These are phyloP conservation scores for Bombus superbus DNA, from an alignment of 1,140 invertebrate genomes.

Conservation along the genomic window DNA sequence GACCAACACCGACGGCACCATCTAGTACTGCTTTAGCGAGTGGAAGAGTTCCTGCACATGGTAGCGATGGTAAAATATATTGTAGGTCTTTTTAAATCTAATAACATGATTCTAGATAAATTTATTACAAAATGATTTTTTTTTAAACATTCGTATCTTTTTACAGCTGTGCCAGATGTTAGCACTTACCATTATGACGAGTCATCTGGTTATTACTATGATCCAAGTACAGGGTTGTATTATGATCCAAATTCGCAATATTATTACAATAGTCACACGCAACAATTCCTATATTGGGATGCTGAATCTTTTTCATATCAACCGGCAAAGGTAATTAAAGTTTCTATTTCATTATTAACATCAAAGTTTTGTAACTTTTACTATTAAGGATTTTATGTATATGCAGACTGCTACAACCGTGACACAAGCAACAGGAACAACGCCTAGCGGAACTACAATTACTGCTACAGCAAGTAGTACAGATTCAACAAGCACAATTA, in stretches of 20 bases:
- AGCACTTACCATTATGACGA: slow-evolving; percentile 97
- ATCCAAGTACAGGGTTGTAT: slow-evolving; percentile 95
- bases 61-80: slow-evolving; percentile 87
- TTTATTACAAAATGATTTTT: neutral
- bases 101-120: neutral
- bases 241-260: slow-evolving; percentile 98
- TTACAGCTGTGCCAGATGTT: slow-evolving; percentile 92
- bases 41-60: slow-evolving; percentile 82
- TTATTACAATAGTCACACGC: slow-evolving; percentile 94
- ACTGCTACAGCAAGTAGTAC: slow-evolving; percentile 50
- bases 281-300: slow-evolving; percentile 98
- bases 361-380: neutral
- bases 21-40: slow-evolving; percentile 80
- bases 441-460: slow-evolving; percentile 72
- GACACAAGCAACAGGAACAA: slow-evolving; percentile 82
- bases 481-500: slow-evolving; percentile 45
- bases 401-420: slow-evolving; percentile 55
- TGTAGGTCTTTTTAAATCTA: slow-evolving; percentile 80
- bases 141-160: neutral
- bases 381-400: neutral
- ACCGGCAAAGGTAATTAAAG: slow-evolving; percentile 83
- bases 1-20: slow-evolving; percentile 83
- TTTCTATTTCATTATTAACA: slow-evolving; percentile 1
- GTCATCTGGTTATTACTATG: slow-evolving; percentile 98
- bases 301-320: slow-evolving; percentile 91